Evolutionary conservation across 1,140 invertebrate species (phyloP), one percentile per base, ranked within the genome.

Genomic region (Acromyrmex heyeri): DNA sequence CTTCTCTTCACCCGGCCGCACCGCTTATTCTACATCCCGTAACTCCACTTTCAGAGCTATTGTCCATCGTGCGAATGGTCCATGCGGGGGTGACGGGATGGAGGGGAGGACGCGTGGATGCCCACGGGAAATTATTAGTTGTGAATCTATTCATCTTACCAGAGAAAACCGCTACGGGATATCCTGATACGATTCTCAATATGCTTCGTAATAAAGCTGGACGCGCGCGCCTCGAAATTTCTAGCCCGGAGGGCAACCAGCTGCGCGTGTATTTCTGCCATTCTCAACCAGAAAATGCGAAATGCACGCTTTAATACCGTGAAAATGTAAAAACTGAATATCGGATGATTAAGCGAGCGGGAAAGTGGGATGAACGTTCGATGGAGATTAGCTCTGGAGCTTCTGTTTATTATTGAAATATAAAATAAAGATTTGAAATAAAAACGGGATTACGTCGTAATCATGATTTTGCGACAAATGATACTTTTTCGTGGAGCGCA

Each of bases 101-200:
- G n/a, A 24, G 24, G 0, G 24, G 24, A 24, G 27, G 44, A 8
- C 7, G 3, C 50, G 38, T 30, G 79, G 79, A 83, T 73, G 55
- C 79, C 79, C 79, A 83, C 79, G 79, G 79, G 79, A 83, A 83
- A 83, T 83, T 83, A 83, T 83, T 83, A 83, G 69, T 83, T 83
- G 69, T 73, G 79, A 83, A 83, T 75, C 79, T 83, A 83, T 83
- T 83, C 79, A 73, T 83, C 79, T 83, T 83, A 83, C 69, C 77
- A 53, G 79, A 75, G 79, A 83, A 83, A 83, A 83, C 79, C 79
- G 55, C 79, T 61, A 83, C 79, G 69, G 79, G 79, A 83, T 83
- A 83, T 83, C 55, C 79, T 83, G 79, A 83, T 83, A 83, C 79
- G 69, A 83, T 83, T 83, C 79, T 83, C 79, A 73, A 83, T 83